Percentiles rank a stretch among this genome's conserved stretches.
Evolutionary conservation across 2,888 invertebrate genomes (phyloP).

Genomic region (Sphaerophoria taeniata): DNA sequence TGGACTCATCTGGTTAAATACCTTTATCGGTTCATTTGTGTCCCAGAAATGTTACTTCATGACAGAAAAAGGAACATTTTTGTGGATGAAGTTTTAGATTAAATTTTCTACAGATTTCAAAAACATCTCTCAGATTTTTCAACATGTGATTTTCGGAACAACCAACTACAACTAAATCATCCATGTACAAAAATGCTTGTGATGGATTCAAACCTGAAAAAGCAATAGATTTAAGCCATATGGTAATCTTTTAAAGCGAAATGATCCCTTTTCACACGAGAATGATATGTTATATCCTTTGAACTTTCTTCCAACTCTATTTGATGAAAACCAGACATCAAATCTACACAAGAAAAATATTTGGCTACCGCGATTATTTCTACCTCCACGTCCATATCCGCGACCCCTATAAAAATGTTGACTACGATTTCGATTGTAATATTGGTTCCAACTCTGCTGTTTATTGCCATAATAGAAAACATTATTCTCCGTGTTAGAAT

Average conservation of each 20-base stretch:
- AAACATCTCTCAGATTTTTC: slow-evolving; percentile 26
- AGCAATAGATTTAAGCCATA: slow-evolving; percentile 57
- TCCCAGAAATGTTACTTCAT: slow-evolving; percentile 55
- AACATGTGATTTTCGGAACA: slow-evolving; percentile 54
- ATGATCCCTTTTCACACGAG: slow-evolving; percentile 15
- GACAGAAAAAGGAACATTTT: slow-evolving; percentile 55
- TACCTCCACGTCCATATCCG: slow-evolving; percentile 12
- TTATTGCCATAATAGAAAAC: slow-evolving; percentile 7
- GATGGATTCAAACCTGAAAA: slow-evolving; percentile 65
- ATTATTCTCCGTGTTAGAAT: neutral
- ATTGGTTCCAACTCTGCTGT: slow-evolving; percentile 2
- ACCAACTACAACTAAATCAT: slow-evolving; percentile 75
- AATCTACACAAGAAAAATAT: slow-evolving; percentile 27
- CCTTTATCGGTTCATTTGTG: slow-evolving; percentile 36
- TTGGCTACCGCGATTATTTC: slow-evolving; percentile 15
- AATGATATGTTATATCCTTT: slow-evolving; percentile 22
- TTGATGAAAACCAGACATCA: slow-evolving; percentile 26
- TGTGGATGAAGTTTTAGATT: slow-evolving; percentile 61
- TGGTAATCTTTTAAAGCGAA: slow-evolving; percentile 6
- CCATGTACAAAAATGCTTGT: slow-evolving; percentile 75
- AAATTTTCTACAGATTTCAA: slow-evolving; percentile 10
- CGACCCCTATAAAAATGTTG: slow-evolving; percentile 5
- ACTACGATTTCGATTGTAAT: slow-evolving; percentile 4
- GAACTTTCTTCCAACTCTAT: slow-evolving; percentile 23
- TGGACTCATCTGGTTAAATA: neutral